Conservation (phyloP, 2,888 invertebrate genomes). For the Arge pagana region DNA sequence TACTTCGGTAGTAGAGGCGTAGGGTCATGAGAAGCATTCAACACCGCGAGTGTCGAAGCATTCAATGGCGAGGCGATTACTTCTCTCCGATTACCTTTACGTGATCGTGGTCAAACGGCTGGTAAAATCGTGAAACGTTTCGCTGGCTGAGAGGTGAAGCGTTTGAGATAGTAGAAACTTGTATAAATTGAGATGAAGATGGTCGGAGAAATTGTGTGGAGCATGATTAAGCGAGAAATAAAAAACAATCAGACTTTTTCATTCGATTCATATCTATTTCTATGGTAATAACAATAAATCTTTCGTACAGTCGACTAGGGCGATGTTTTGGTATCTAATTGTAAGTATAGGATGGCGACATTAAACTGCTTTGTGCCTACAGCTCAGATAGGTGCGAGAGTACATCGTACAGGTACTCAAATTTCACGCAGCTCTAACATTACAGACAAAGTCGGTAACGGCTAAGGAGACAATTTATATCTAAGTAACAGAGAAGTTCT, state of each 20-base stretch:
- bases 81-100: too few relatives aligned
- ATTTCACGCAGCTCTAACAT: conserved; percentile 14
- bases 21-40: too few relatives aligned
- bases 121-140: too few relatives aligned
- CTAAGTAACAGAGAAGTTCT: conserved; percentile 9
- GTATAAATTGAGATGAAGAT: too few relatives aligned
- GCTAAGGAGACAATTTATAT: conserved; percentile 18
- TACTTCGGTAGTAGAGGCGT: too few relatives aligned
- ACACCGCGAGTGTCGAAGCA: too few relatives aligned
- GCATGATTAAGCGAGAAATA: not conserved
- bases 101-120: too few relatives aligned
- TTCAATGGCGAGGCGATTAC: too few relatives aligned
- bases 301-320: conserved; percentile 49
- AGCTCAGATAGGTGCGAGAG: conserved; percentile 6
- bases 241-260: conserved; percentile 8
- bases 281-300: conserved; percentile 41
- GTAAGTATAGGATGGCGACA: conserved; percentile 12
- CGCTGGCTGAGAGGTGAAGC: too few relatives aligned
- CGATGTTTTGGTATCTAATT: conserved; percentile 31
- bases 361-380: conserved; percentile 21
- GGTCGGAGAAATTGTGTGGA: not conserved
- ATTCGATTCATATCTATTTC: conserved; percentile 11
- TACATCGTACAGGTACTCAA: not conserved
- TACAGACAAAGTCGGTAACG: conserved; percentile 16
- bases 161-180: too few relatives aligned